Evolutionary conservation across 2,888 invertebrate genomes (phyloP), one percentile per base, ranked within the genome.

Genomic region (Peribatodes rhomboidaria): DNA sequence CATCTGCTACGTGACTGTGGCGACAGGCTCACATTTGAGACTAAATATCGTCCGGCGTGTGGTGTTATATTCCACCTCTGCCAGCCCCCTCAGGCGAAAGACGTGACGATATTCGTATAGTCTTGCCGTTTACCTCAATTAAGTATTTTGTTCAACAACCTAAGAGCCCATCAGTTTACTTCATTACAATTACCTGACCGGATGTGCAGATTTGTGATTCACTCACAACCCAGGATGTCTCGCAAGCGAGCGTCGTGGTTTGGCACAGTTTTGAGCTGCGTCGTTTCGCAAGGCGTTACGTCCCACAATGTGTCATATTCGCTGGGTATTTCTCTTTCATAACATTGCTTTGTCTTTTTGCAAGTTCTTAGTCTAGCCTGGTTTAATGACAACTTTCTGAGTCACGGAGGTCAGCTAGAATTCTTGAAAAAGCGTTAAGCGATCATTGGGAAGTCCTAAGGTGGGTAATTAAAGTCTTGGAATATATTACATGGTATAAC

Each of bases 281-380:
- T 27, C 27, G 41, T 41, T 27, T 46, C 22, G 46, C 22, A 46
- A 46, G n/a, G 7, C n/a, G n/a, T 46, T 22, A 46, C 46, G 22
- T 1, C 22, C n/a, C 46, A 8, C 42, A 20, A 13, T 42, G 46
- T 46, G 46, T 22, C 46, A 46, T 20, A 6, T 22, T 16, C 41
- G 18, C 18, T 0, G 22, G 46, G 46, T 22, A 13, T 46, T 22
- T 46, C 8, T 8, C 13, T 46, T 46, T 22, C 22, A 22, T 11
- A 46, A 46, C 22, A 2, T 22, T 22, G 42, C 22, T 22, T 46
- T 46, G 46, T 46, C 46, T 22, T 20, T 1, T 18, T 41, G 3
- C 9, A n/a, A n/a, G 8, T 18, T 41, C 16, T 41, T 41, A 14
- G 14, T 14, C 14, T 8, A 39, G 39, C n/a, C 14, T 2, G 14